Conservation (phyloP, 2,888 invertebrate genomes). For the Timandra comae region DNA sequence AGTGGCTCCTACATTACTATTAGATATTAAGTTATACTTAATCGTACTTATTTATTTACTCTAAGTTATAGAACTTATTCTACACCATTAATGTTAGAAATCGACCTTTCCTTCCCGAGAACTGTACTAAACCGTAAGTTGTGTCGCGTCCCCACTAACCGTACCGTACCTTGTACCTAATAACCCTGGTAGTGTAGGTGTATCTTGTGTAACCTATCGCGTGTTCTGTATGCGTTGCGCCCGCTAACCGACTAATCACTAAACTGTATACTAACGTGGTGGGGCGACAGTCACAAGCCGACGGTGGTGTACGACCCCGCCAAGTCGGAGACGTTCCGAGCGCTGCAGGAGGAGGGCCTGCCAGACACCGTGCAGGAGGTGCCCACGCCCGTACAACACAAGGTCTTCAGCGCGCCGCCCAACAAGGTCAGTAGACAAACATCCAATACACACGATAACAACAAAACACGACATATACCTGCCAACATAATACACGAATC, state of each 20-base stretch:
- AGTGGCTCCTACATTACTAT: constrained; percentile 29
- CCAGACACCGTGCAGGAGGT: constrained; percentile 82
- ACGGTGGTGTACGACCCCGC: constrained; percentile 89
- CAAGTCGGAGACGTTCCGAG: constrained; percentile 91
- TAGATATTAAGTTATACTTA: constrained; percentile 37
- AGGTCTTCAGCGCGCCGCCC: constrained; percentile 84
- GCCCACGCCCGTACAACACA: constrained; percentile 82
- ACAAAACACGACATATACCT: background rate
- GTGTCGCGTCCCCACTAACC: too few species aligned
- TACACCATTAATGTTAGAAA: constrained; percentile 81
- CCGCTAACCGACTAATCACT: constrained; percentile 55
- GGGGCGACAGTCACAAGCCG: constrained; percentile 76
- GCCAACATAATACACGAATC: too few species aligned
- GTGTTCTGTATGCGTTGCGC: constrained; percentile 52
- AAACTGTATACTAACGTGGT: constrained; percentile 29
- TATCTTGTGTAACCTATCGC: constrained; percentile 32
- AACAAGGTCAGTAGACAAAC: constrained; percentile 61
- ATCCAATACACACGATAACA: background rate
- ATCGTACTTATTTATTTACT: constrained; percentile 30
- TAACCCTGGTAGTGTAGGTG: too few species aligned
- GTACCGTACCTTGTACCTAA: constrained; percentile 1
- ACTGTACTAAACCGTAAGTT: too few species aligned
- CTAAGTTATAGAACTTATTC: constrained; percentile 59
- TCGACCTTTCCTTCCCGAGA: constrained; percentile 84
- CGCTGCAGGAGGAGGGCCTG: constrained; percentile 86